phyloP scores from a whole-genome alignment of 2,797 vertebrate genomes.

The Neoniphon sammara region DNA sequence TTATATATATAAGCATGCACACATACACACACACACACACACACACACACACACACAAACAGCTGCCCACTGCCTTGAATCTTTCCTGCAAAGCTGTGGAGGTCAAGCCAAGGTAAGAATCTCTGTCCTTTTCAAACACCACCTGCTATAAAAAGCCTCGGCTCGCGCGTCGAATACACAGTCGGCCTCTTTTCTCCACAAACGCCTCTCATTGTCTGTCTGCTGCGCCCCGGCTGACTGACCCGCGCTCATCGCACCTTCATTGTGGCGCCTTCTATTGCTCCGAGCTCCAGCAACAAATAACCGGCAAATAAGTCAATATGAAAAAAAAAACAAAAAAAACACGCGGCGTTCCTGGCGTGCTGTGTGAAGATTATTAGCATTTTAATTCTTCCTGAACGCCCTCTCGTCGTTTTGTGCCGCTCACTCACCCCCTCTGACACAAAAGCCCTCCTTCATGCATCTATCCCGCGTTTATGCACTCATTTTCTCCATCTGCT shows the following conservation, averaged over 20 bases:
- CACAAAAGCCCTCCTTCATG: too few species aligned
- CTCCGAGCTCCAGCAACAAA: background rate
- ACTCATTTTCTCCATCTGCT: too few species aligned
- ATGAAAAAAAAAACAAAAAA: too few species aligned
- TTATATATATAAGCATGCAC: too few species aligned
- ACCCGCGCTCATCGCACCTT: constrained; percentile 39
- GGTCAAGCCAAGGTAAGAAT: constrained; percentile 41
- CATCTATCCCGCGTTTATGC: too few species aligned
- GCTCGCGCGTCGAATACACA: constrained; percentile 14
- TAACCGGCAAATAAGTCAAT: background rate
- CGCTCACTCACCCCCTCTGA: too few species aligned
- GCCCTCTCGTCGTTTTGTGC: too few species aligned
- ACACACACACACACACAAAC: constrained; percentile 16
- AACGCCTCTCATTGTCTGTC: constrained; percentile 41
- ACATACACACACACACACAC: constrained; percentile 5
- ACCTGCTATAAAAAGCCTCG: constrained; percentile 28
- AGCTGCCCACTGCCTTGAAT: constrained; percentile 7
- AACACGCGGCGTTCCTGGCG: too few species aligned
- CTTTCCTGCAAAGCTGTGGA: constrained; percentile 30
- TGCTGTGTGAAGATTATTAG: too few species aligned
- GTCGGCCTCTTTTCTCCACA: constrained; percentile 33
- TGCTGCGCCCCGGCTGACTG: constrained; percentile 11
- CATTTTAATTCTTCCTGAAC: too few species aligned
- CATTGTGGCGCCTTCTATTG: constrained; percentile 21
- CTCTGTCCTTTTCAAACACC: constrained; percentile 35